Base-by-base conservation (phyloP, 1,140 invertebrate species). In the Diorhabda sublineata region DNA sequence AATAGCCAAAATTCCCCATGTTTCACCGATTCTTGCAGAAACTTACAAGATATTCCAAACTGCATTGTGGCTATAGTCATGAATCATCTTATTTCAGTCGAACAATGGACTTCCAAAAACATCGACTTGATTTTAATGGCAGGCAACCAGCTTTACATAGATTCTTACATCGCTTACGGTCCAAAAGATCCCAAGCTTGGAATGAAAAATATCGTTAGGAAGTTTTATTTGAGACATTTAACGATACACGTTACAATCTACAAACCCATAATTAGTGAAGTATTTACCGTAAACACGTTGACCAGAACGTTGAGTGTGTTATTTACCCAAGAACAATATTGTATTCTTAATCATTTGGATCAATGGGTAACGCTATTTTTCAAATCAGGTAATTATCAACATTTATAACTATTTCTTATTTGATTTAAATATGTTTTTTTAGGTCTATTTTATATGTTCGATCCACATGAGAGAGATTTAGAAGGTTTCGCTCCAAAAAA, bases 121-220 rank as follows among this genome's bases (percentile, higher is more conserved):
- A 76, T 80, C 8, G 79, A 81, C 61, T 66, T 77, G n/a, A 70
- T 79, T 11, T 64, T 81, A 44, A 76, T 80, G 44, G 67, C 75
- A 7, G 80, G 79, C 1, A 74, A 80, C 64, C 75, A 79, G 59
- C 66, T 81, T 4, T 81, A 78, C 61, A 75, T 77, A 11, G 79
- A 80, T 64, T 80, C 78, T 2, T 80, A 78, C 67, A 77, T 79
- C n/a, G 68, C 75, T 0, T 80, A 78, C 62, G 71, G 73, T 5
- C 77, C 78, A 5, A 75, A 66, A 42, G 73, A 76, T 66, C 69
- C 58, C 5, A 75, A 77, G 60, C 69, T 79, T 3, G 70, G 72
- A 3, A 70, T 79, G 58, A 71, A 74, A 44, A 75, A 78, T 57
- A 57, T 78, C 6, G 56, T 78, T n/a, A 69, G 77, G 42, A 72